Base-by-base conservation (phyloP, 2,888 invertebrate genomes). In the Elgonia sp. region DNA sequence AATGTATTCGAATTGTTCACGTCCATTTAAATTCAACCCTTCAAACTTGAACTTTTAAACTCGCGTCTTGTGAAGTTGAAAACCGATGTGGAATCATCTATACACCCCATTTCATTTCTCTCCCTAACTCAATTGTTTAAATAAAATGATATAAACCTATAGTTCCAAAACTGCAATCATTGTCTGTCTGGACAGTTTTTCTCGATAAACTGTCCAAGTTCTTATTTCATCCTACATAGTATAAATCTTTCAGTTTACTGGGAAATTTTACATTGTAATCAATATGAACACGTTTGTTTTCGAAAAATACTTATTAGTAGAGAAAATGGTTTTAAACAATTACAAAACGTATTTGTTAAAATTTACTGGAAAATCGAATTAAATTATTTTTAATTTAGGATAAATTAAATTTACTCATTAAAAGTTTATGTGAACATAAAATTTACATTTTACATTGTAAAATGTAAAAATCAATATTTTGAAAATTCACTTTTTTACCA, bases 21-120 rank as follows among this genome's bases (percentile, higher is more conserved):
- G 63, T 80, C 75, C 81, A 67, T 86, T 86, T 70, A 75, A 81
- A 81, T 81, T 81, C 67, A 86, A 86, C 86, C 76, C 86, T 86
- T 81, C 77, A 53, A 65, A 77, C 14, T 46, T 20, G 20, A 76
- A 86, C 82, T 82, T 82, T 77, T 77, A 57, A 81, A 75, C 72
- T 80, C 39, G 55, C 6, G 62, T 50, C 18, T 29, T 29, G 50
- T 42, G 63, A 76, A 79, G 79, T 79, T 79, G 20, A 50, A 62
- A 80, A 39, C 65, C 67, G 57, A 18, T 46, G 73, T 9, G 46
- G 46, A 84, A 67, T 77, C 77, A 72, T 85, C 72, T 46, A 73
- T 80, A 85, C 53, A 63, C 72, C 70, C 77, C 63, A n/a, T 29
- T 39, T 39, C 20, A 42, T 12, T 21, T 60, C 37, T 21, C 62